Percentiles rank a stretch among this genome's conserved stretches.
These are phyloP conservation scores for Hofmannophila pseudospretella DNA, from an alignment of 2,888 invertebrate genomes.

Conservation along the genomic window DNA sequence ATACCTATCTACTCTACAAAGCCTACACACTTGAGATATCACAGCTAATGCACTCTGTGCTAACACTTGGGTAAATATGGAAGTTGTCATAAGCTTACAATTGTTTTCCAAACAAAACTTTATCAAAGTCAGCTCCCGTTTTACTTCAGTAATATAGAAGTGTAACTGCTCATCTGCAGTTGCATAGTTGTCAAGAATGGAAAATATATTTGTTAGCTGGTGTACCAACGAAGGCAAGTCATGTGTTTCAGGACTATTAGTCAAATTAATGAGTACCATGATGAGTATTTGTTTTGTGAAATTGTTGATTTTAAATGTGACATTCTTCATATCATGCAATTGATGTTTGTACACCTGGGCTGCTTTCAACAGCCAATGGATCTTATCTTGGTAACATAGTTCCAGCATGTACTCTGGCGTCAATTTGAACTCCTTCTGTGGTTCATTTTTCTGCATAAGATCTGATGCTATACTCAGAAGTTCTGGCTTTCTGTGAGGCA, in stretches of 20 bases:
- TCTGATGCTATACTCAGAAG: conserved; percentile 49
- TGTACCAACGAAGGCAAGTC: conserved; percentile 63
- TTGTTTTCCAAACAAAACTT: conserved; percentile 72
- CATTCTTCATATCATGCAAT: conserved; percentile 64
- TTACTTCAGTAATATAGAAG: conserved; percentile 69
- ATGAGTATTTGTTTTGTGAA: conserved; percentile 71
- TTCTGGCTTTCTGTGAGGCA: conserved; percentile 55
- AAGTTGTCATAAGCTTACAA: conserved; percentile 70
- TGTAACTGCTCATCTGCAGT: conserved; percentile 61
- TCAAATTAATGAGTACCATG: conserved; percentile 68
- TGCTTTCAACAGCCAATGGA: conserved; percentile 70
- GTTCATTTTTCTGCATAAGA: conserved; percentile 57
- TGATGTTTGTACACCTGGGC: conserved; percentile 64
- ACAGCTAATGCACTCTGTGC: conserved; percentile 68
- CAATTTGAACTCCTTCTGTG: conserved; percentile 61
- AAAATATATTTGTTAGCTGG: conserved; percentile 67
- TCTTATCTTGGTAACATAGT: conserved; percentile 67
- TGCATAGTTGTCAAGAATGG: conserved; percentile 64
- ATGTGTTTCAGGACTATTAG: conserved; percentile 66
- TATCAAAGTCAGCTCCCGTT: conserved; percentile 66
- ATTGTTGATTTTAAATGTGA: conserved; percentile 68
- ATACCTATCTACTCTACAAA: conserved; percentile 68
- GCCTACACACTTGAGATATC: conserved; percentile 70
- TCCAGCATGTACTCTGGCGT: conserved; percentile 73
- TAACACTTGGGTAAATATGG: conserved; percentile 64